Base-by-base conservation (phyloP, 2,888 invertebrate genomes). In the Acanthosepion lycidas region DNA sequence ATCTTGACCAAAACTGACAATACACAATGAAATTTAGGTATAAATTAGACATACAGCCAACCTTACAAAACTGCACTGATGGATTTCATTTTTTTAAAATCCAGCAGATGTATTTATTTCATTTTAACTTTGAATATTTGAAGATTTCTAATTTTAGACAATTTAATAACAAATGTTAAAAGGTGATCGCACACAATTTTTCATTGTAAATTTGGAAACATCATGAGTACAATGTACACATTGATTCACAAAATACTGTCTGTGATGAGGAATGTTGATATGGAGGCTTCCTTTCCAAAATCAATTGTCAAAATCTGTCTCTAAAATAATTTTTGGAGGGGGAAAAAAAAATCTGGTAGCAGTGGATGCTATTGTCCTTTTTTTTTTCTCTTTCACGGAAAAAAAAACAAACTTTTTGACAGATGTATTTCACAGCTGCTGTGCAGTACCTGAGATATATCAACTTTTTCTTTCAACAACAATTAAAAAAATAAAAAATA, bases 361-460 rank as follows among this genome's bases (percentile, higher is more conserved):
- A 78, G 15, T 78, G 78, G 78, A n/a, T 33, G 18, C 78, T 33
- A 78, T n/a, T 78, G 33, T n/a, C n/a, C 3, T n/a, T 9, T n/a
- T 78, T 78, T 78, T 78, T 78, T 78, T 78, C 78, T 78, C 78
- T 4, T 78, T 78, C n/a, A 78, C 18, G 15, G 12, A n/a, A 78
- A n/a, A 78, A 78, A n/a, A n/a, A 78, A 15, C n/a, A 78, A 78
- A 33, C 78, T n/a, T 12, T 78, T 78, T 78, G 33, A 78, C 78
- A 78, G 78, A 78, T 78, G 33, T 78, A 78, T n/a, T 78, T 78
- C 78, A 78, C 78, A 78, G 78, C 78, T 78, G 78, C 78, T 78
- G 78, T 78, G 78, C 78, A 78, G 78, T 33, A 78, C 78, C 78
- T 78, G 78, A 78, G n/a, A n/a, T 78, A 78, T 78, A 78, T 78